Conservation (phyloP, 2,113 vertebrate genomes). For the Probosciger aterrimus region DNA sequence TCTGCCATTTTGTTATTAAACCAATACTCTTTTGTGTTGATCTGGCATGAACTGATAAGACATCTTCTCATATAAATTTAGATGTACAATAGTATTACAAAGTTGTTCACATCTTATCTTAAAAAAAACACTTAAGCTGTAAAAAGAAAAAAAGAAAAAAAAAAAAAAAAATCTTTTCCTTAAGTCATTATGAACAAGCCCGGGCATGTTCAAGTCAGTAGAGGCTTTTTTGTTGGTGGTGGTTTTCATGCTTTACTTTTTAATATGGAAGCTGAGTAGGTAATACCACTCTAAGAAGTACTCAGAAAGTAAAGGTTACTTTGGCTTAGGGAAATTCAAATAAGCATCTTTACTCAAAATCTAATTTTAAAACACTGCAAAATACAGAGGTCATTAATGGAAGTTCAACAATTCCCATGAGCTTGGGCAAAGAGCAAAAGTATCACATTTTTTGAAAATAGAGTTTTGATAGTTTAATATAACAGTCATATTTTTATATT, state of each 20-base stretch:
- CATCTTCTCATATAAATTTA: not conserved
- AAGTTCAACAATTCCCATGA: not conserved
- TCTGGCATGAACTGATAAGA: not conserved
- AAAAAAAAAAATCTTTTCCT: not conserved
- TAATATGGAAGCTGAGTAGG: not conserved
- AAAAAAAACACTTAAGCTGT: not conserved
- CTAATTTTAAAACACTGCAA: not conserved
- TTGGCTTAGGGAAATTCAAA: not conserved
- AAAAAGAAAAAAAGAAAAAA: not conserved
- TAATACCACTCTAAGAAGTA: not conserved
- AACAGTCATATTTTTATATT: not conserved
- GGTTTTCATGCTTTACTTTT: not conserved
- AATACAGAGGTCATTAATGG: not conserved
- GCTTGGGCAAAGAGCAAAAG: not conserved
- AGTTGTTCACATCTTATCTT: not conserved
- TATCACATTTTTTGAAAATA: not conserved
- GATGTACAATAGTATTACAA: not conserved
- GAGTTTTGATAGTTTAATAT: not conserved
- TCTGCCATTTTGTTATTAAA: not conserved
- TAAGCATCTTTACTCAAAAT: not conserved
- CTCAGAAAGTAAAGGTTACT: not conserved
- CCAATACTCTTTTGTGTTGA: not conserved
- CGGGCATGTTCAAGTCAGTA: accelerated
- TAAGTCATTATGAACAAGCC: not conserved
- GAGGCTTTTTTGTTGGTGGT: not conserved